Percentiles rank a stretch among this genome's conserved stretches.
phyloP scores from a whole-genome alignment of 2,113 vertebrate genomes.

The Bothrops jararaca region DNA sequence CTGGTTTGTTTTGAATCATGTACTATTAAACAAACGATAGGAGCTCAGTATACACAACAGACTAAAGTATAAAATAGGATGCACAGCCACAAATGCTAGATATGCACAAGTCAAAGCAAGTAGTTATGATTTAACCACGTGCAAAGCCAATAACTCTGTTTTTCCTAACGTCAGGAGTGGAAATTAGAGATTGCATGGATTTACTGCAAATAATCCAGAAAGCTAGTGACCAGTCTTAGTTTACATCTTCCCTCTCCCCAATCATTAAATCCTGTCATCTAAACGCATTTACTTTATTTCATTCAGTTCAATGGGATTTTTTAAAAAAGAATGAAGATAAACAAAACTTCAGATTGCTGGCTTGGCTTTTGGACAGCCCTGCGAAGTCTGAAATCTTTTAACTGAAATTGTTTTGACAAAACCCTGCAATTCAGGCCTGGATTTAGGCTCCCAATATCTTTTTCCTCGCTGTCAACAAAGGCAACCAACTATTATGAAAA shows the following conservation, averaged over 20 bases:
- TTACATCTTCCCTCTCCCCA: neutral
- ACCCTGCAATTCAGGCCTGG: neutral
- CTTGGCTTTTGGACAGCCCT: neutral
- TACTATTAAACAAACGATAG: neutral
- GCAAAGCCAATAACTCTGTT: neutral
- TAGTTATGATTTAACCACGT: neutral
- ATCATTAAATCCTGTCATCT: no score
- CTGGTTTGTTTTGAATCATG: neutral
- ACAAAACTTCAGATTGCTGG: neutral
- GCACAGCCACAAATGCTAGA: neutral
- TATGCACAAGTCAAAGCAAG: neutral
- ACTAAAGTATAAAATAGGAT: neutral
- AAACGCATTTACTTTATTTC: neutral
- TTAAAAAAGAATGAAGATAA: neutral
- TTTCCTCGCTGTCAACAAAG: neutral
- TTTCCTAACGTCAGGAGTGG: neutral
- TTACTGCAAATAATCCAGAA: neutral
- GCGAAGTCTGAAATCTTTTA: neutral
- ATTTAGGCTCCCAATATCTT: neutral
- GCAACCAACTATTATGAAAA: fast-evolving
- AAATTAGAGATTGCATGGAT: neutral
- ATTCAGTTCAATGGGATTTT: neutral
- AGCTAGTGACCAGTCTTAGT: neutral
- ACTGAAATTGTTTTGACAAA: neutral
- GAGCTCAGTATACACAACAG: neutral